Evolutionary conservation across 2,113 vertebrate species (phyloP).

Genomic region (Salvelinus alpinus): DNA sequence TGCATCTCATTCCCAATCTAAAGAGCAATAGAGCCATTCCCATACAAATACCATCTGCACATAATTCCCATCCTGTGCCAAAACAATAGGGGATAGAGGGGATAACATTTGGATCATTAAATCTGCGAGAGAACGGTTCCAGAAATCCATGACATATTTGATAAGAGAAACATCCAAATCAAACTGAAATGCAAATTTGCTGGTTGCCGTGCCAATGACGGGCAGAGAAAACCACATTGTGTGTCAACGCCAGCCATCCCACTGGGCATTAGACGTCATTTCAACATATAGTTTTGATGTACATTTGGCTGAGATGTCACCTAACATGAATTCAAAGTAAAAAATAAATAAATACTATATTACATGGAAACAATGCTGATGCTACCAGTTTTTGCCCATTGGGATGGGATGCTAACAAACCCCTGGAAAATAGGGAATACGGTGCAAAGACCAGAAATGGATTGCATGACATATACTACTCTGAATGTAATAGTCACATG

Average conservation of each 20-base stretch:
- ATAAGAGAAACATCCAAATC: constrained; percentile 26
- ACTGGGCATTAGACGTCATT: constrained; percentile 14
- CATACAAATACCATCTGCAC: constrained; percentile 24
- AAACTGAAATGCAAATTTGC: constrained; percentile 29
- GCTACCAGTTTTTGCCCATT: too few relatives aligned
- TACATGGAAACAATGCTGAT: too few relatives aligned
- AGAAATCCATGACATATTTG: constrained; percentile 22
- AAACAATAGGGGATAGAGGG: constrained; percentile 10
- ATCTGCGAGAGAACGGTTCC: constrained; percentile 13
- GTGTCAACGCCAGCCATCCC: constrained; percentile 14
- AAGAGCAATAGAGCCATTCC: constrained; percentile 32
- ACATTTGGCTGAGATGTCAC: too few relatives aligned
- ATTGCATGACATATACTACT: background rate
- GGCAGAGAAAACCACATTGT: constrained; percentile 1
- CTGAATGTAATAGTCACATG: background rate
- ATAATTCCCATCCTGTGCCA: constrained; percentile 19
- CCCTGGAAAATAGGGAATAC: background rate
- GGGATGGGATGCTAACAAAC: background rate
- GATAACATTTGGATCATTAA: constrained; percentile 31
- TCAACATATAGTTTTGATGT: too few relatives aligned
- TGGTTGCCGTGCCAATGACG: constrained; percentile 13
- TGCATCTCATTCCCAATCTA: constrained; percentile 47
- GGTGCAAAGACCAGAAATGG: background rate
- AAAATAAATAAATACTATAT: too few relatives aligned
- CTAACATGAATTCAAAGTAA: too few relatives aligned